Base-by-base conservation (phyloP, 1,140 invertebrate species). In the Telenomus remus region DNA sequence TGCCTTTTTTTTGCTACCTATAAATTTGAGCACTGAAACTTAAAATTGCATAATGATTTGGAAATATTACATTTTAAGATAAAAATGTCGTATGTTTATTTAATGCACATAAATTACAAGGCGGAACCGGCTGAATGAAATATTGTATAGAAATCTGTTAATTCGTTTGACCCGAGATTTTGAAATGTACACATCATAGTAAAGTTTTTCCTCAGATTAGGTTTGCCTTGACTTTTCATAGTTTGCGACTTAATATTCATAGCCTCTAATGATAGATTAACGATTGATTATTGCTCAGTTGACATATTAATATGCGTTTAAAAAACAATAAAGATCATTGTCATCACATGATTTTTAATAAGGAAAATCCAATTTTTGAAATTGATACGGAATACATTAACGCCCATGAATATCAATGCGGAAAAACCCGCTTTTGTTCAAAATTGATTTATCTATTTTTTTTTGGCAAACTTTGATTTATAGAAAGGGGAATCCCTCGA, bases 211-310 rank as follows among this genome's bases (percentile, higher is more conserved):
- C n/a, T 11, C 5, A 0, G 34, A 55, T 49, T 65, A 55, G 43
- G 10, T 66, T 46, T 44, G 11, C 55, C 54, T 68, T 57, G 63
- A 66, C 54, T 56, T 51, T 44, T 57, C 34, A 19, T 13, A 47
- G 65, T 13, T 68, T 60, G 27, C 39, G 53, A 39, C 59, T 68
- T 59, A 68, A 53, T 19, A 60, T 68, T 66, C 42, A 51, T 34
- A n/a, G 14, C 5, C 33, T 9, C 27, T 66, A 66, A 66, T 57
- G 53, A 68, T 59, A 68, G 55, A n/a, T 60, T 46, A 35, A 35
- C 53, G 65, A 14, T 57, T 54, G 46, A 39, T 59, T 47, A 68
- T 68, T 53, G 55, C 16, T 59, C 5, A n/a, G 39, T 7, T 12
- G 19, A 47, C 1, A 6, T 44, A 34, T 2, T 14, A 56, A 56